A percentile compares a stretch with the other conserved stretches of the same genome.
Evolutionary conservation across 2,888 invertebrate genomes (phyloP).

Genomic region (Coleophora flavipennella): DNA sequence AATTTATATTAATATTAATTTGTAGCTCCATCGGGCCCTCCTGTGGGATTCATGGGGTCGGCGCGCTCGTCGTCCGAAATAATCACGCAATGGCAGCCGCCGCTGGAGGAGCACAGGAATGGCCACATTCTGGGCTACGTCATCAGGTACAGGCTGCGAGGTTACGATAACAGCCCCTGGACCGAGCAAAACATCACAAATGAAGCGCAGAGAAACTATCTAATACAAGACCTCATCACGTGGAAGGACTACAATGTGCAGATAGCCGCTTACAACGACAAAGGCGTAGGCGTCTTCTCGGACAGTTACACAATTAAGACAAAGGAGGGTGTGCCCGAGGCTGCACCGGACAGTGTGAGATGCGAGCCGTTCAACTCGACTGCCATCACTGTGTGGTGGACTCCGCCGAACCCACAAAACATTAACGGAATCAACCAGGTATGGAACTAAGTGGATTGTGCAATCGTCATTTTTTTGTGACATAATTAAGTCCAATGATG

Average conservation of each 20-base stretch:
- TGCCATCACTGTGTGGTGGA: constrained; percentile 87
- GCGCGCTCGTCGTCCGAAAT: constrained; percentile 96
- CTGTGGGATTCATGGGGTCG: constrained; percentile 94
- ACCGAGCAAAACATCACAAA: constrained; percentile 93
- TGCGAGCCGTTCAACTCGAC: constrained; percentile 91
- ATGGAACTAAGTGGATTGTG: constrained; percentile 4
- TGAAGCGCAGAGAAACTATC: constrained; percentile 90
- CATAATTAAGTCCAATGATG: background rate
- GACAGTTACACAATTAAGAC: constrained; percentile 94
- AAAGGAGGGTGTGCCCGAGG: constrained; percentile 95
- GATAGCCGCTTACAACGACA: constrained; percentile 97
- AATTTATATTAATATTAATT: constrained; percentile 8
- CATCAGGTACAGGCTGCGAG: constrained; percentile 90
- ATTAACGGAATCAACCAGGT: constrained; percentile 98
- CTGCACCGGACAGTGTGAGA: constrained; percentile 87
- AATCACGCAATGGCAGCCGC: constrained; percentile 97
- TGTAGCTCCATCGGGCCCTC: constrained; percentile 95
- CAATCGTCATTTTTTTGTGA: background rate
- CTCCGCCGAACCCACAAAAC: constrained; percentile 97
- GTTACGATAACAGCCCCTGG: constrained; percentile 95
- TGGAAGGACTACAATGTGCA: constrained; percentile 98
- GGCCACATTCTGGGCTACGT: constrained; percentile 96
- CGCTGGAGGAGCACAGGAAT: constrained; percentile 93
- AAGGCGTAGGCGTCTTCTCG: constrained; percentile 94
- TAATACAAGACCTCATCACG: constrained; percentile 93